phyloP scores from a whole-genome alignment of 2,888 invertebrate species.

The Cheilosia variabilis region DNA sequence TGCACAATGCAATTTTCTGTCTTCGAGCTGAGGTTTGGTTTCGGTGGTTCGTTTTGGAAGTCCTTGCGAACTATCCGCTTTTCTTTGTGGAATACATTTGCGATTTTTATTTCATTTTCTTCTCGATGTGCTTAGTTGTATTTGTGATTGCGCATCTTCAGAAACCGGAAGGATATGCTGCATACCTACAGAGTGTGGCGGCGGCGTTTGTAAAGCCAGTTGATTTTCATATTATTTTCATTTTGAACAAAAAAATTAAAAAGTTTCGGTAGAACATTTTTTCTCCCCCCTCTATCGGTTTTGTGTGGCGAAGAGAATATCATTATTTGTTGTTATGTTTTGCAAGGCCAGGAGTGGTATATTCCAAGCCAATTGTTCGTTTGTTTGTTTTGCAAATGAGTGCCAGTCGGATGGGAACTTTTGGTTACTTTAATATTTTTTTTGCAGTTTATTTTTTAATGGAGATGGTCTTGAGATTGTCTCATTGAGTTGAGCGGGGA shows the following conservation, averaged over 20 bases:
- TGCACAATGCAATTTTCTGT: conserved; percentile 56
- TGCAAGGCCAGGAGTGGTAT: conserved; percentile 24
- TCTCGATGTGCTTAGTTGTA: conserved; percentile 1
- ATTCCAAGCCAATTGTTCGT: conserved; percentile 53
- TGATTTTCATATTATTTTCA: conserved; percentile 64
- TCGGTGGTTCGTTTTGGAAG: conserved; percentile 27
- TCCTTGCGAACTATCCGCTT: conserved; percentile 35
- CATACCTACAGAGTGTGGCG: conserved; percentile 34
- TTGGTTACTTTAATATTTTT: conserved; percentile 47
- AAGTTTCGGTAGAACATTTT: conserved; percentile 39
- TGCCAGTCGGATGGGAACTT: conserved; percentile 41
- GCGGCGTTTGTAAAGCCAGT: conserved; percentile 29
- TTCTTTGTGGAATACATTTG: conserved; percentile 47
- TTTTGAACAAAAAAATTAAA: conserved; percentile 55
- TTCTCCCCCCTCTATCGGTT: not conserved
- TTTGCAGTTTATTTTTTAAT: conserved; percentile 62
- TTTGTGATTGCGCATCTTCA: conserved; percentile 47
- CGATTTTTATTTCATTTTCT: not conserved
- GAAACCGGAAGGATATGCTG: conserved; percentile 61
- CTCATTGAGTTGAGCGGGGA: conserved; percentile 21
- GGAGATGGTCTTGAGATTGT: conserved; percentile 39
- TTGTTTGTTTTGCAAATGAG: conserved; percentile 56
- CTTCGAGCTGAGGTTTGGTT: not conserved
- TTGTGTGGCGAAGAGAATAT: not conserved
- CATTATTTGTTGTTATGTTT: conserved; percentile 9